Conservation (phyloP, 2,113 vertebrate species). For the Actinemys pallida region DNA sequence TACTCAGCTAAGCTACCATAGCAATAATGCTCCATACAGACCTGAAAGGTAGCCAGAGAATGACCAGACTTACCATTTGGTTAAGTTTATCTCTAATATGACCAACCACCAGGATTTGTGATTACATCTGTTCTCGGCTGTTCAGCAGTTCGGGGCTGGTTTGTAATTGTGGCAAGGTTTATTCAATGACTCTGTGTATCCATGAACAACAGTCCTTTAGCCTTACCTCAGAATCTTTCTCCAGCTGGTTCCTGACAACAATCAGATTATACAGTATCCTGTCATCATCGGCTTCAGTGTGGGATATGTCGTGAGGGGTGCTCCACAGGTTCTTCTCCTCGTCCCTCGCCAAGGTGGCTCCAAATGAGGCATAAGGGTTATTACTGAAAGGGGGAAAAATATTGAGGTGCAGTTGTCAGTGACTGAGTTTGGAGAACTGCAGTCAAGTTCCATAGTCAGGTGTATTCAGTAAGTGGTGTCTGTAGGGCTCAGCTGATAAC, state of each 20-base stretch:
- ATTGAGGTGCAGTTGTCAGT: rapidly evolving
- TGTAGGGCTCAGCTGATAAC: background rate
- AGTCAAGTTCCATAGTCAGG: background rate
- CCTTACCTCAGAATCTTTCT: conserved; percentile 87
- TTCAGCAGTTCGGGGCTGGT: background rate
- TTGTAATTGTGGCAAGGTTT: background rate
- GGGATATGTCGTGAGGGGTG: conserved; percentile 70
- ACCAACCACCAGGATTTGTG: background rate
- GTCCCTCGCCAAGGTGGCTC: conserved; percentile 78
- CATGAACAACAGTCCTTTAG: background rate
- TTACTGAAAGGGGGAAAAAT: conserved; percentile 47
- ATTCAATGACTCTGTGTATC: background rate
- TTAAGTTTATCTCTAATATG: background rate
- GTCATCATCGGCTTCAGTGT: conserved; percentile 83
- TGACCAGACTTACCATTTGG: background rate
- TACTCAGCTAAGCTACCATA: background rate
- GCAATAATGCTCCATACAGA: background rate
- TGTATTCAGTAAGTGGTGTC: background rate
- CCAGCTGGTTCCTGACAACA: conserved; percentile 85
- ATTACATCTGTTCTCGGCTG: background rate
- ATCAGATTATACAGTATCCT: conserved; percentile 88
- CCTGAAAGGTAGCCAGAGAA: background rate
- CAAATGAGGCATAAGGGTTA: conserved; percentile 77
- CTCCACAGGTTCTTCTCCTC: conserved; percentile 82
- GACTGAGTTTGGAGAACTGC: background rate